Evolutionary conservation across 1,140 invertebrate genomes (phyloP), one percentile per base, ranked within the genome.

Genomic region (Zaprionus camerounensis): DNA sequence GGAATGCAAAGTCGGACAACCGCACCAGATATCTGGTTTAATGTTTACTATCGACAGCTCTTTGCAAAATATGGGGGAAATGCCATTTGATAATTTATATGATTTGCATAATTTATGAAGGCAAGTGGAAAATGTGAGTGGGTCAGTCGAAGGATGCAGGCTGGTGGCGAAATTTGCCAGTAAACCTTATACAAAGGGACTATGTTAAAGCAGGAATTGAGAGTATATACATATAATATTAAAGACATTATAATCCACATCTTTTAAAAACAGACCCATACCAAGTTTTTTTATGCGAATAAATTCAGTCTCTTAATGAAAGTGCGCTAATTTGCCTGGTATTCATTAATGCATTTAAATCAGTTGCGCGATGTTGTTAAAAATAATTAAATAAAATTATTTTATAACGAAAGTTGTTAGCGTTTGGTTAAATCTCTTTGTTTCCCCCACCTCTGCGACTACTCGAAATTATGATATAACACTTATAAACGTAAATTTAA

Each of bases 1-100:
- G 61, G 68, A 64, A 71, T 76, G 68, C 36, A 24, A 72, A 28
- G 41, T 69, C 17, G 49, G 22, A n/a, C 53, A 53, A 26, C 55
- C 44, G 44, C 20, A n/a, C 2, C 51, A 55, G n/a, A 24, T 66
- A 57, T 53, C 56, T 73, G 24, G 24, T 51, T 59, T 34, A 41
- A 41, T 24, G 53, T 63, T 41, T 53, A 38, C 31, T 38, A 38
- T 58, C 2, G 28, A 5, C n/a, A 34, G 31, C 3, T 34, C 9
- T 34, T 34, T 34, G 3, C 31, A 34, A 34, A 34, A 34, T 34
- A 31, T 41, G 31, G 17, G n/a, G 12, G 9, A 58, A 58, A 36
- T 51, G 46, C 46, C 20, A 51, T 51, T 51, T 24, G 46, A 24
- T 51, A 51, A 51, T 51, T 51, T 51, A 51, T 51, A 22, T 51